Conservation (phyloP, 2,797 vertebrate species). For the Liparis tanakae region DNA sequence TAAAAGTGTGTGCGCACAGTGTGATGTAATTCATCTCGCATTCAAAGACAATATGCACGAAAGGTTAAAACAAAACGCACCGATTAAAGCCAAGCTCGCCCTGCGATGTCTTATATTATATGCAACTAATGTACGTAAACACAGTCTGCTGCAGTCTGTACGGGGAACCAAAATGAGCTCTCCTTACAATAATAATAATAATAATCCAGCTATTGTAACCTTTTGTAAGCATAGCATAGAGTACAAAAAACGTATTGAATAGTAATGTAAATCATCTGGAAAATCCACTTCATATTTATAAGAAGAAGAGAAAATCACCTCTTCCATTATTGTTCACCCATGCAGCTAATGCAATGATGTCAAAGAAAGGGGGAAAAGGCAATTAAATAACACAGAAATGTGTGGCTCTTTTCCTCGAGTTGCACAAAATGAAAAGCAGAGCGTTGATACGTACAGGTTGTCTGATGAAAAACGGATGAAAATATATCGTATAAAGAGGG, state of each 20-base stretch:
- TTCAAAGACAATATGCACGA: not conserved
- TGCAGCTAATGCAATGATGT: conserved; percentile 63
- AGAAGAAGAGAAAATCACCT: conserved; percentile 47
- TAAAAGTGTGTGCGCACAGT: conserved; percentile 4
- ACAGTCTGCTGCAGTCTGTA: conserved; percentile 3
- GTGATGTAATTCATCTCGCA: conserved; percentile 2
- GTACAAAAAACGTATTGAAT: conserved; percentile 39
- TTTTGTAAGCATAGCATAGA: conserved; percentile 28
- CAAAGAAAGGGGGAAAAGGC: conserved; percentile 46
- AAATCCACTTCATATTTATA: conserved; percentile 67
- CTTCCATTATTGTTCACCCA: conserved; percentile 66
- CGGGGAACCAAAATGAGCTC: conserved; percentile 6
- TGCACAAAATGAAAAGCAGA: conserved; percentile 49
- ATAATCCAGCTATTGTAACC: conserved; percentile 35
- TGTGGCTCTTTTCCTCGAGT: conserved; percentile 37
- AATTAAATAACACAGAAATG: conserved; percentile 65
- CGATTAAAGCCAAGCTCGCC: not conserved
- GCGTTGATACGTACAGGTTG: conserved; percentile 31
- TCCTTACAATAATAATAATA: conserved; percentile 7
- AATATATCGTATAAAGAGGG: conserved; percentile 14
- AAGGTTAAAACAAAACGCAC: not conserved
- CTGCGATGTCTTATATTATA: not conserved
- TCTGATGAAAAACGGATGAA: conserved; percentile 53
- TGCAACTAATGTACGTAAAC: not conserved
- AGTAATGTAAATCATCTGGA: conserved; percentile 53